Evolutionary conservation across 2,113 vertebrate genomes (phyloP), one percentile per base, ranked within the genome.

Genomic region (Oryctolagus cuniculus): DNA sequence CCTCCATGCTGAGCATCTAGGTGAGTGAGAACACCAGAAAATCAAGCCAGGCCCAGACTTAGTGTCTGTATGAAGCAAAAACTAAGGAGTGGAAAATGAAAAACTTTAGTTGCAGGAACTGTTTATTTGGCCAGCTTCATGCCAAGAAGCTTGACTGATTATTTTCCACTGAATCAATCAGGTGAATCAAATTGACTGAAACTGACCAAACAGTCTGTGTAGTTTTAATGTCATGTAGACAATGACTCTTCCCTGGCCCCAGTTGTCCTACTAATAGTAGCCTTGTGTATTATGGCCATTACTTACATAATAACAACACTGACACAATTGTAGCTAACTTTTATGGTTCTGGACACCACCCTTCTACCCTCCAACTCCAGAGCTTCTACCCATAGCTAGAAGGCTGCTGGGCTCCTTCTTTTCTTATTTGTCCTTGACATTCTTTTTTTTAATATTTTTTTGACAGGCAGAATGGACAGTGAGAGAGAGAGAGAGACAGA

Each of bases 181-280:
- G n/a, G 66, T 64, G n/a, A 83, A 58, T 94, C 73, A 96, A 88
- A n/a, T 29, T 90, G 22, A 87, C 22, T 34, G 55, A 91, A 96
- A 69, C 31, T 80, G 51, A 89, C 63, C 38, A 94, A 86, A 89
- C 49, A 10, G 5, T 86, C 53, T 93, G 34, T 73, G 94, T 81
- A 85, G 13, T 80, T 94, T 90, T 93, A 58, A 93, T 88, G 72
- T 80, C 63, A 38, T 84, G 12, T 88, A 66, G 66, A 90, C 16
- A 88, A 29, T 74, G 80, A 92, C 51, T 84, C 70, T 25, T 61
- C 51, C 51, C 63, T 89, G 22, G 4, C 38, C 7, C 15, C 19
- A 70, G 53, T 63, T 88, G 90, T 93, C 61, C 36, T 87, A 25
- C n/a, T 87, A 93, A 80, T 85, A 85, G 7, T 95, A 87, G 34